Percentiles rank a stretch among this genome's conserved stretches.
phyloP scores from a whole-genome alignment of 2,113 vertebrate species.

The Takifugu flavidus region DNA sequence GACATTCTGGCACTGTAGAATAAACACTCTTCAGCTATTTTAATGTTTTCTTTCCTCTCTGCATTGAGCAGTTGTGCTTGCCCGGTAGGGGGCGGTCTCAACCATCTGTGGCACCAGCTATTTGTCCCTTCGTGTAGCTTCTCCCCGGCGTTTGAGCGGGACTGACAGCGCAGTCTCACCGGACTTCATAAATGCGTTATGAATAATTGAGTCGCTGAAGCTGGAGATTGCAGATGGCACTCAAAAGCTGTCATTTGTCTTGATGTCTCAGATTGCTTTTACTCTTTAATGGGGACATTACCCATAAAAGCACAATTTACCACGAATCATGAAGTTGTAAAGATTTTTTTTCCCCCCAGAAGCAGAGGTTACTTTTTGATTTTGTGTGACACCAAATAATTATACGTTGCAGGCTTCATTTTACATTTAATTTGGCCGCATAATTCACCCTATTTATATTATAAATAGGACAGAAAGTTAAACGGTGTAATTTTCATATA shows the following conservation, averaged over 20 bases:
- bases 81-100: constrained; percentile 69
- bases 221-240: constrained; percentile 76
- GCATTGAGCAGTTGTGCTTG: not conserved
- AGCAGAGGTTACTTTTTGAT: constrained; percentile 51
- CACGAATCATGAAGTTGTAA: constrained; percentile 66
- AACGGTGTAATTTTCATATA: constrained; percentile 31
- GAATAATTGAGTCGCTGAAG: constrained; percentile 79
- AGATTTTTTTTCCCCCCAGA: constrained; percentile 37
- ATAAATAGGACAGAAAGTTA: constrained; percentile 49
- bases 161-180: constrained; percentile 71
- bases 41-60: not conserved
- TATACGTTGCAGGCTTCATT: constrained; percentile 16
- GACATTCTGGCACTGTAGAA: constrained; percentile 30
- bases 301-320: constrained; percentile 72
- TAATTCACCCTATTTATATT: constrained; percentile 37
- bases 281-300: constrained; percentile 76
- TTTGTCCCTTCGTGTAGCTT: constrained; percentile 66
- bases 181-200: constrained; percentile 75
- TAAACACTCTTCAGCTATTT: constrained; percentile 37
- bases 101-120: constrained; percentile 19
- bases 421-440: constrained; percentile 26
- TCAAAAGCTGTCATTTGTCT: constrained; percentile 75
- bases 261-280: constrained; percentile 74
- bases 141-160: constrained; percentile 61
- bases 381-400: constrained; percentile 17